A percentile compares a stretch with the other conserved stretches of the same genome.
phyloP scores from a whole-genome alignment of 2,888 invertebrate species.

The Dryadula phaetusa region DNA sequence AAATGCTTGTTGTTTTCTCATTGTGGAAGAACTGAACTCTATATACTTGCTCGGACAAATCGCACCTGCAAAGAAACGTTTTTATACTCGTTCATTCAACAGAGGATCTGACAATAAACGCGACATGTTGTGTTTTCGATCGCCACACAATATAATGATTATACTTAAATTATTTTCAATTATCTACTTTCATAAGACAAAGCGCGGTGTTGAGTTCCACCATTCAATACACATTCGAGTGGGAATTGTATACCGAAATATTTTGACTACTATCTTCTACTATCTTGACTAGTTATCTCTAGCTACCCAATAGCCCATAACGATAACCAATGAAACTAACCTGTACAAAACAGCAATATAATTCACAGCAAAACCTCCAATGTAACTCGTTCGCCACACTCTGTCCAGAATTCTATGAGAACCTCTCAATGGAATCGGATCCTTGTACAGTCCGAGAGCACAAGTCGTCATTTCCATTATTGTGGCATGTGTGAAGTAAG shows the following conservation, averaged over 20 bases:
- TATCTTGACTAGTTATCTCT: too few species aligned
- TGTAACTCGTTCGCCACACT: slow-evolving; percentile 87
- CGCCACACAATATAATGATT: too few species aligned
- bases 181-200: too few species aligned
- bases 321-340: slow-evolving; percentile 78
- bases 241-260: too few species aligned
- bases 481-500: slow-evolving; percentile 88
- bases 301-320: too few species aligned
- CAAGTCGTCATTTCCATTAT: slow-evolving; percentile 86
- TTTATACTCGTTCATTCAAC: too few species aligned
- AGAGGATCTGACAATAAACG: too few species aligned
- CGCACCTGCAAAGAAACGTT: slow-evolving; percentile 57
- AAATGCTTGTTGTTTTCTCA: slow-evolving; percentile 62
- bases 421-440: slow-evolving; percentile 82
- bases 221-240: too few species aligned
- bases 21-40: slow-evolving; percentile 68
- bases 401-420: slow-evolving; percentile 82
- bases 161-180: too few species aligned
- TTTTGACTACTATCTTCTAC: too few species aligned
- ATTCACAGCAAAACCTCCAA: slow-evolving; percentile 89
- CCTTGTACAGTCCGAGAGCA: slow-evolving; percentile 87
- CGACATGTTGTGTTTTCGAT: too few species aligned
- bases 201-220: too few species aligned
- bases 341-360: slow-evolving; percentile 89
- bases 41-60: slow-evolving; percentile 52